Evolutionary conservation across 2,113 vertebrate species (phyloP).

Genomic region (Paramormyrops kingsleyae): DNA sequence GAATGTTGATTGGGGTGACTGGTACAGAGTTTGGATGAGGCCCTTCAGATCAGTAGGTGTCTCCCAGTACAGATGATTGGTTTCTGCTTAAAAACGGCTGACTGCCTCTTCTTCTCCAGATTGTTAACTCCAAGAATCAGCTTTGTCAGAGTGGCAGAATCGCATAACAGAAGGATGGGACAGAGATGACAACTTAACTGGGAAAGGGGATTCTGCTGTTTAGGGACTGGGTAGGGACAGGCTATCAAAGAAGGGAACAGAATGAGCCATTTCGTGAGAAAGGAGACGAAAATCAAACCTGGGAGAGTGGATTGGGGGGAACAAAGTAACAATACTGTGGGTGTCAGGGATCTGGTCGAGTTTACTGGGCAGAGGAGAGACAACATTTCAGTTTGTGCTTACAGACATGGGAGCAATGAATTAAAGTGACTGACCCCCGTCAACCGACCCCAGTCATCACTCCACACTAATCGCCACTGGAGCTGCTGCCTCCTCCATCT

Average conservation of each 20-base stretch:
- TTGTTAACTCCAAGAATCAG: neutral
- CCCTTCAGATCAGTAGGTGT: neutral
- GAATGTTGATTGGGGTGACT: neutral
- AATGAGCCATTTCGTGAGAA: neutral
- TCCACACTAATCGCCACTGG: neutral
- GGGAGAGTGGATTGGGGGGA: neutral
- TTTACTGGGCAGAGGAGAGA: neutral
- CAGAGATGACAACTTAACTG: neutral
- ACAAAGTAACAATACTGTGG: neutral
- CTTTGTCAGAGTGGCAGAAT: neutral
- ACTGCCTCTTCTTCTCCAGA: neutral
- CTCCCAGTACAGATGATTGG: neutral
- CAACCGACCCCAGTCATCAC: neutral
- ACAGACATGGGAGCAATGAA: neutral
- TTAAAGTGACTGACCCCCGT: neutral
- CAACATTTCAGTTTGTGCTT: neutral
- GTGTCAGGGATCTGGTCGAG: neutral
- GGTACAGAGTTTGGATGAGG: neutral
- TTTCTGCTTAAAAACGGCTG: neutral
- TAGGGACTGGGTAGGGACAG: neutral
- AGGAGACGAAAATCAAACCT: neutral
- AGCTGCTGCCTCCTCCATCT: neutral
- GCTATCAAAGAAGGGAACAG: neutral
- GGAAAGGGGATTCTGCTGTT: neutral
- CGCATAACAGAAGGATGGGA: neutral